phyloP scores from a whole-genome alignment of 2,113 vertebrate species.

The Pedetes capensis region DNA sequence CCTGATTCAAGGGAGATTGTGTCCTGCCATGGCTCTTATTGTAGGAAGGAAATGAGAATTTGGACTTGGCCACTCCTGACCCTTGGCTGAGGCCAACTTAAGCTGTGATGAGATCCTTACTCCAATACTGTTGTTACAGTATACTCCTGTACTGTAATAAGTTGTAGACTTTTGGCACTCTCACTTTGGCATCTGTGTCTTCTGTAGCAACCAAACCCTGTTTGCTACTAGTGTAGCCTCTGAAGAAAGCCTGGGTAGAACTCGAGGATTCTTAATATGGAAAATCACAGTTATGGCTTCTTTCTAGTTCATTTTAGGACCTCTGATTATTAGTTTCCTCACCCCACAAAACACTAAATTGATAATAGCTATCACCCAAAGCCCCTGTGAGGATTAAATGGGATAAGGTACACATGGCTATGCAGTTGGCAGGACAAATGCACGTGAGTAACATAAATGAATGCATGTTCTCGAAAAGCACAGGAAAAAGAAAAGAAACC shows the following conservation, averaged over 20 bases:
- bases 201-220: background rate
- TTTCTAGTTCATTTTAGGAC: background rate
- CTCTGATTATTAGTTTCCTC: slow-evolving; percentile 28
- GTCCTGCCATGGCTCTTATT: background rate
- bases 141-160: background rate
- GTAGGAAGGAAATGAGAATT: background rate
- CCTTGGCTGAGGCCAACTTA: background rate
- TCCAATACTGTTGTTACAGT: background rate
- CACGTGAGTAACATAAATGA: background rate
- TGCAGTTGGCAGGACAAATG: background rate
- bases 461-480: slow-evolving; percentile 21
- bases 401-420: background rate
- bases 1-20: background rate
- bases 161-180: background rate
- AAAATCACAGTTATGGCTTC: background rate
- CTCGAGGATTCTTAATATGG: background rate
- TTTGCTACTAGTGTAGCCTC: background rate
- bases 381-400: background rate
- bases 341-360: background rate
- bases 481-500: slow-evolving; percentile 1
- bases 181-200: background rate
- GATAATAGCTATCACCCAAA: background rate
- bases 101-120: background rate
- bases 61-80: background rate
- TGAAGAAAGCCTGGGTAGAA: background rate